Conservation (phyloP, 1,140 invertebrate genomes). For the Panulirus ornatus region DNA sequence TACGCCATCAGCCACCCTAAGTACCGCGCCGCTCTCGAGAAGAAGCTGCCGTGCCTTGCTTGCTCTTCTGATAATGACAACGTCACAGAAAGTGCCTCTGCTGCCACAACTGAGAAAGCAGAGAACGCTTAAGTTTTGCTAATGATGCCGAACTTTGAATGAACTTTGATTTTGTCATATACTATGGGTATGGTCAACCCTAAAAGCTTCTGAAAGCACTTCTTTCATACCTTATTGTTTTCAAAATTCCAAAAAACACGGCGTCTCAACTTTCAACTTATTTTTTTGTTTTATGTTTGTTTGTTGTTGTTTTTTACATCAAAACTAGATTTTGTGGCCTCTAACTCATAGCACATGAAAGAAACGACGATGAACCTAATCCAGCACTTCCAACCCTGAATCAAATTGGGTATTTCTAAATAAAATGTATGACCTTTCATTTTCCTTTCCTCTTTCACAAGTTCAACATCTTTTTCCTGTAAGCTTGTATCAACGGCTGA, state of each 20-base stretch:
- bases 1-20: conserved; percentile 29
- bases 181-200: not conserved
- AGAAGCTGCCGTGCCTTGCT: not conserved
- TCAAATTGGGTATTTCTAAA: no score
- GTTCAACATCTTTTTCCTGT: no score
- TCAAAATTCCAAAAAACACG: not conserved
- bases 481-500: no score
- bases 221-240: not conserved
- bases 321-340: not conserved
- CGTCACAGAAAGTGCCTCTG: not conserved
- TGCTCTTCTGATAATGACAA: not conserved
- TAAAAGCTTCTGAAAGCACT: not conserved
- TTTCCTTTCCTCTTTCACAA: no score
- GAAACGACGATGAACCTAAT: no score
- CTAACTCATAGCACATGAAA: no score
- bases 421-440: no score
- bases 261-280: not conserved
- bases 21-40: not conserved
- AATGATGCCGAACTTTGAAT: not conserved
- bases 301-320: not conserved
- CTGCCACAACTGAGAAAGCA: not conserved
- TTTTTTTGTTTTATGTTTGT: not conserved
- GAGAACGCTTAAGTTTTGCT: not conserved
- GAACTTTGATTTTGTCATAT: no score
- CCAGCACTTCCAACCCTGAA: no score